These are phyloP conservation scores for Brachypterus glaber DNA, from an alignment of 2,888 invertebrate species.

Conservation along the genomic window DNA sequence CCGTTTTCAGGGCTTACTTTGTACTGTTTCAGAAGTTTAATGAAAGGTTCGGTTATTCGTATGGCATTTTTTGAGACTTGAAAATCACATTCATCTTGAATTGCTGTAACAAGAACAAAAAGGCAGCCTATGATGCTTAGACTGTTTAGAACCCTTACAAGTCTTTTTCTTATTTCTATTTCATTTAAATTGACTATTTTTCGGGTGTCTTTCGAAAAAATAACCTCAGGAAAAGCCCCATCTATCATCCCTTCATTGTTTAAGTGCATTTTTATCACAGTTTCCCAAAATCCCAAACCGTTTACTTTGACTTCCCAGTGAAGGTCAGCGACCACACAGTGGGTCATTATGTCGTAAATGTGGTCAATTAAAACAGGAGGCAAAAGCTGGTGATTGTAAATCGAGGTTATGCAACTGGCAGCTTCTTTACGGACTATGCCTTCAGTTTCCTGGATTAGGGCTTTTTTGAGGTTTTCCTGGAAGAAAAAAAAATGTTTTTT, in stretches of 20 bases:
- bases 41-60: constrained; percentile 45
- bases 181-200: constrained; percentile 68
- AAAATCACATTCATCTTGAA: constrained; percentile 61
- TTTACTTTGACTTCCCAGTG: constrained; percentile 76
- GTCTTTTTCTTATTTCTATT: constrained; percentile 53
- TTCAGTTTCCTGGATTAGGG: constrained; percentile 60
- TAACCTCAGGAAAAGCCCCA: constrained; percentile 66
- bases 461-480: constrained; percentile 44
- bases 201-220: constrained; percentile 66
- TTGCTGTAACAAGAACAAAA: constrained; percentile 55
- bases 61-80: constrained; percentile 58
- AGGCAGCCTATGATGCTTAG: constrained; percentile 61
- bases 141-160: constrained; percentile 57
- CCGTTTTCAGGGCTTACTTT: constrained; percentile 40
- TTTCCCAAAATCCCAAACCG: constrained; percentile 63
- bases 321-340: constrained; percentile 59
- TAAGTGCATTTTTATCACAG: constrained; percentile 54
- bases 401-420: constrained; percentile 52
- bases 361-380: constrained; percentile 43
- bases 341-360: constrained; percentile 55
- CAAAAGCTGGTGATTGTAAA: constrained; percentile 57
- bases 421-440: constrained; percentile 70
- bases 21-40: constrained; percentile 48
- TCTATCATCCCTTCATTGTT: constrained; percentile 77
- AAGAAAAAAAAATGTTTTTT: constrained; percentile 27